These are phyloP conservation scores for Lasioglossum lativentre DNA, from an alignment of 2,888 invertebrate species.

Conservation along the genomic window DNA sequence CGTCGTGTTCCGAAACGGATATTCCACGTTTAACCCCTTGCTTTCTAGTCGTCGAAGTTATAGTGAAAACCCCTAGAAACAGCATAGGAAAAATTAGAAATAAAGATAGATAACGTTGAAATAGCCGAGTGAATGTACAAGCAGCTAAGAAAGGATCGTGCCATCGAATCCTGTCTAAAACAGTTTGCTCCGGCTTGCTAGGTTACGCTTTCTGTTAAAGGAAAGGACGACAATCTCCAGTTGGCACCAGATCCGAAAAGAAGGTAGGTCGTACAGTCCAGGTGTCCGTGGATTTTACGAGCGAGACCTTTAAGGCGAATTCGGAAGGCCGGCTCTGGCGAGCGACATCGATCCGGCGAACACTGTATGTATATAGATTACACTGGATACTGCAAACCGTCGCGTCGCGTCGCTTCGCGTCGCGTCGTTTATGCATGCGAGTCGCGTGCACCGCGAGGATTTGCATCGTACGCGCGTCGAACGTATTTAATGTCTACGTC, in stretches of 20 bases:
- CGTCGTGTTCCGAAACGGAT: not conserved
- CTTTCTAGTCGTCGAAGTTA: not conserved
- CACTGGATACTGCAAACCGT: slow-evolving; percentile 2
- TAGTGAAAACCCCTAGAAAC: not conserved
- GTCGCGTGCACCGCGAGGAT: slow-evolving; percentile 43
- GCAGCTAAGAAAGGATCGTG: not conserved
- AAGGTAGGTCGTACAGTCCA: not conserved
- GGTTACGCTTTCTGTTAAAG: not conserved
- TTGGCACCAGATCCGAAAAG: not conserved
- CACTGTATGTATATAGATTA: slow-evolving; percentile 33
- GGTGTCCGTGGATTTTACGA: slow-evolving; percentile 6
- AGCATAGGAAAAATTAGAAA: not conserved
- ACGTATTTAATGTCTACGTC: slow-evolving; percentile 68
- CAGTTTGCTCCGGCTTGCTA: not conserved
- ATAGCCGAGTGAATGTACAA: not conserved
- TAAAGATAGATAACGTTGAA: not conserved
- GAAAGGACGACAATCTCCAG: not conserved
- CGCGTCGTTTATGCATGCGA: slow-evolving; percentile 38
- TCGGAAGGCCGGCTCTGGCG: not conserved
- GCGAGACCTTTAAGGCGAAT: slow-evolving; percentile 15
- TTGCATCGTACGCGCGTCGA: slow-evolving; percentile 63
- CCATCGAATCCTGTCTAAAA: not conserved
- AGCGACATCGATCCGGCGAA: slow-evolving; percentile 3
- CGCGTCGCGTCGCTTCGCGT: not conserved
- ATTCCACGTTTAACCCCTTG: not conserved